phyloP scores from a whole-genome alignment of 2,888 invertebrate genomes.

The Thereva unica region DNA sequence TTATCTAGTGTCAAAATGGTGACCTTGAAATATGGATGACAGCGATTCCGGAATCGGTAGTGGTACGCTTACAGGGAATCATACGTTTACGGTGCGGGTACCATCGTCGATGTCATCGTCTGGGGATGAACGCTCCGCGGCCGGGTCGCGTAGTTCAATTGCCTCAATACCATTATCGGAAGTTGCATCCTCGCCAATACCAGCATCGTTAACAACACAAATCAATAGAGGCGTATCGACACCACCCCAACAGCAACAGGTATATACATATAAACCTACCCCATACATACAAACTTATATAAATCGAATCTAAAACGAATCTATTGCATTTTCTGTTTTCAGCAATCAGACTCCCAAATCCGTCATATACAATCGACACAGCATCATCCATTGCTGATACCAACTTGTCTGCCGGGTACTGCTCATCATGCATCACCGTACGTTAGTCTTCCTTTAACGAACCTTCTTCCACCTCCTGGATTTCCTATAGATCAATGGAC shows the following conservation, averaged over 20 bases:
- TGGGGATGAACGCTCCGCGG: slow-evolving; percentile 40
- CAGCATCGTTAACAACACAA: slow-evolving; percentile 25
- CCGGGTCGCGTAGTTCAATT: slow-evolving; percentile 41
- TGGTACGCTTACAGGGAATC: slow-evolving; percentile 28
- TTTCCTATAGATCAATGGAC: slow-evolving; percentile 22
- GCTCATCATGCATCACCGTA: slow-evolving; percentile 24
- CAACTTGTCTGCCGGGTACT: slow-evolving; percentile 23
- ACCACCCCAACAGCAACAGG: slow-evolving; percentile 28
- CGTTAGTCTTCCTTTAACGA: slow-evolving; percentile 24
- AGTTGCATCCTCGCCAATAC: slow-evolving; percentile 29
- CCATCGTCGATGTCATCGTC: slow-evolving; percentile 40
- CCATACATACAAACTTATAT: not conserved
- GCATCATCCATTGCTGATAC: slow-evolving; percentile 26
- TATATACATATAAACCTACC: not conserved
- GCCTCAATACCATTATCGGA: slow-evolving; percentile 38
- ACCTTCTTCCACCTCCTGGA: slow-evolving; percentile 23
- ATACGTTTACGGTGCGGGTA: slow-evolving; percentile 15
- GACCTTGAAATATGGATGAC: slow-evolving; percentile 40
- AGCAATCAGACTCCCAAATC: slow-evolving; percentile 8
- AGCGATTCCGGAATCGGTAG: slow-evolving; percentile 37
- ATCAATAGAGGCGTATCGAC: slow-evolving; percentile 17
- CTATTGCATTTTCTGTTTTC: slow-evolving; percentile 12
- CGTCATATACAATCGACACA: slow-evolving; percentile 6
- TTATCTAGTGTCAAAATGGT: slow-evolving; percentile 25
- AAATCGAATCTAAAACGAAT: not conserved